Base-by-base conservation (phyloP, 2,888 invertebrate genomes). In the Acanthosepion esculentum region DNA sequence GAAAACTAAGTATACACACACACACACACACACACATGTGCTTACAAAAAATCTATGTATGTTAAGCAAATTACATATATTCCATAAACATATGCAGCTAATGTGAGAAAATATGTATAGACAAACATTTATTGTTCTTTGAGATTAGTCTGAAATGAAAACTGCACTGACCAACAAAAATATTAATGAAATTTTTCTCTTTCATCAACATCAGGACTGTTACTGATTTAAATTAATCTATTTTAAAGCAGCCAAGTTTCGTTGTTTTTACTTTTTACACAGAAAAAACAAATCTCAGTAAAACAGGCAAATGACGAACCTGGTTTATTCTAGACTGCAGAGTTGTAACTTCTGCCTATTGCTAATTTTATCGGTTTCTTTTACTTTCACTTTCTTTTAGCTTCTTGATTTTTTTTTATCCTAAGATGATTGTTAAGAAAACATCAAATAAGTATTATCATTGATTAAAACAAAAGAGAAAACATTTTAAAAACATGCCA, bases 391-490 rank as follows among this genome's bases (percentile, higher is more conserved):
- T 78, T 78, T 78, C n/a, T 78, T 78, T 33, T n/a, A 78, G 4
- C n/a, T 7, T 78, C n/a, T n/a, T 78, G 78, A 59, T 78, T 78
- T 41, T 41, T 41, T 41, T 41, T 78, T 78, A 78, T 78, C 78
- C 78, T n/a, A 15, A 78, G 78, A 78, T 78, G 78, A 78, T 26
- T 64, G 26, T 29, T n/a, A 78, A 78, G 78, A 78, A 78, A 78
- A 78, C 78, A 78, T 59, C 23, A 59, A 59, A 59, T 59, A 78
- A n/a, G 78, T 78, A n/a, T 78, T n/a, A 78, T 78, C 78, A 78
- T n/a, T 78, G 78, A 78, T 78, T 78, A 78, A 78, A 78, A 78
- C n/a, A 78, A 78, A n/a, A 78, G n/a, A 78, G 33, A 78, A 78
- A n/a, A 78, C n/a, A 78, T 33, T 15, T 78, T n/a, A 10, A n/a